Conservation (phyloP, 2,888 invertebrate species). For the Halocaridina rubra region DNA sequence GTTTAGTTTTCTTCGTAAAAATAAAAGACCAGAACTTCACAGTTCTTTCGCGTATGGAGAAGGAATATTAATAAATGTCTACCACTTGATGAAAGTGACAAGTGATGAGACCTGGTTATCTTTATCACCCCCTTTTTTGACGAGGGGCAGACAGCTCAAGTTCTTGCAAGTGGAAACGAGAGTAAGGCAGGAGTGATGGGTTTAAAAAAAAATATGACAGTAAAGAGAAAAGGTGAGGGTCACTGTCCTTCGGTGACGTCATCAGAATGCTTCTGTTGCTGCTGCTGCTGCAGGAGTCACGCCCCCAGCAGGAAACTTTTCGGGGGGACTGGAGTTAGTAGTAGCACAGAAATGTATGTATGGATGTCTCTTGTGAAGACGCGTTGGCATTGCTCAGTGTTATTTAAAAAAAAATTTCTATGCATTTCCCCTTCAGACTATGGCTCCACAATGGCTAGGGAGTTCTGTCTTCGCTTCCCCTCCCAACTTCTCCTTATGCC, state of each 20-base stretch:
- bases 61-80: no score
- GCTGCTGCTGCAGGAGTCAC: not conserved
- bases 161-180: not conserved
- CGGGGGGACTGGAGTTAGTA: not conserved
- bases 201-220: not conserved
- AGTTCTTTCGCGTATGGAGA: no score
- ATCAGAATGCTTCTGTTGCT: not conserved
- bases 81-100: no score
- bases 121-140: no score
- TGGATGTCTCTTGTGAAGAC: no score
- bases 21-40: no score
- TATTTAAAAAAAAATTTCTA: no score
- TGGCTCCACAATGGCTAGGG: constrained; percentile 45
- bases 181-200: not conserved
- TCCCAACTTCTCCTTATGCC: constrained; percentile 12
- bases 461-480: constrained; percentile 22
- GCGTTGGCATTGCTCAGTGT: no score
- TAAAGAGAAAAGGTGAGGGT: constrained; percentile 32
- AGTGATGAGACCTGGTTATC: no score
- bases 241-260: constrained; percentile 44
- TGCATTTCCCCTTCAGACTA: not conserved
- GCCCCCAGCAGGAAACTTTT: not conserved
- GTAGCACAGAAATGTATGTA: not conserved
- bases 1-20: no score
- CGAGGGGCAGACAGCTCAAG: not conserved